Conservation (phyloP, 2,888 invertebrate genomes). For the Patella pellucida region DNA sequence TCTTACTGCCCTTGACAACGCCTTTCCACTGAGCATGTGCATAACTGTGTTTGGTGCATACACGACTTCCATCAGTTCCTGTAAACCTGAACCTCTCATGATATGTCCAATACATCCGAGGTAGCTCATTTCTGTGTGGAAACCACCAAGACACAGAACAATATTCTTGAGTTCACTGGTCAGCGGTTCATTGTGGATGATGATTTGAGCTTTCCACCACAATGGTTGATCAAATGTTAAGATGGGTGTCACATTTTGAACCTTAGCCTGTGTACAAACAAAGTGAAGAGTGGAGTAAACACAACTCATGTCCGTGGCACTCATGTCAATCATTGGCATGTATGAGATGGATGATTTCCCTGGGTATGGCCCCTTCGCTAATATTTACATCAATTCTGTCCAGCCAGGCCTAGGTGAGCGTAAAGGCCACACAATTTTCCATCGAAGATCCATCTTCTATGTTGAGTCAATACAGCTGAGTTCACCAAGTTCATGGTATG, state of each 20-base stretch:
- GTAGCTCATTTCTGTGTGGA: conserved; percentile 45
- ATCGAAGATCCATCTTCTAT: background rate
- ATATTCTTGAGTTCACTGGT: conserved; percentile 26
- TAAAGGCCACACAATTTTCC: conserved; percentile 23
- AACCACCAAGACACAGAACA: conserved; percentile 32
- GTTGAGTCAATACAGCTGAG: background rate
- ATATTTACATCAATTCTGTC: conserved; percentile 42
- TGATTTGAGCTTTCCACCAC: conserved; percentile 36
- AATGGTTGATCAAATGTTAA: conserved; percentile 48
- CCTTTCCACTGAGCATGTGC: conserved; percentile 48
- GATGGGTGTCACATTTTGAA: conserved; percentile 26
- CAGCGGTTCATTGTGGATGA: conserved; percentile 20
- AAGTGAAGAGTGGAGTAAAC: conserved; percentile 34
- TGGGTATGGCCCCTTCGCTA: conserved; percentile 31
- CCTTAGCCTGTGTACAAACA: conserved; percentile 19
- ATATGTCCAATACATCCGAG: conserved; percentile 43
- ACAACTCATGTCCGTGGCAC: conserved; percentile 37
- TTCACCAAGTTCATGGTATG: background rate
- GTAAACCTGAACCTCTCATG: conserved; percentile 43
- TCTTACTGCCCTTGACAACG: conserved; percentile 18
- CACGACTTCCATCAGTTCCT: conserved; percentile 39
- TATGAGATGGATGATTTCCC: conserved; percentile 36
- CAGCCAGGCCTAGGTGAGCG: conserved; percentile 32
- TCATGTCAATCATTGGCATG: conserved; percentile 36
- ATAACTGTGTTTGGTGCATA: conserved; percentile 44